Evolutionary conservation across 2,888 invertebrate genomes (phyloP).

Genomic region (Rotaria sp.): DNA sequence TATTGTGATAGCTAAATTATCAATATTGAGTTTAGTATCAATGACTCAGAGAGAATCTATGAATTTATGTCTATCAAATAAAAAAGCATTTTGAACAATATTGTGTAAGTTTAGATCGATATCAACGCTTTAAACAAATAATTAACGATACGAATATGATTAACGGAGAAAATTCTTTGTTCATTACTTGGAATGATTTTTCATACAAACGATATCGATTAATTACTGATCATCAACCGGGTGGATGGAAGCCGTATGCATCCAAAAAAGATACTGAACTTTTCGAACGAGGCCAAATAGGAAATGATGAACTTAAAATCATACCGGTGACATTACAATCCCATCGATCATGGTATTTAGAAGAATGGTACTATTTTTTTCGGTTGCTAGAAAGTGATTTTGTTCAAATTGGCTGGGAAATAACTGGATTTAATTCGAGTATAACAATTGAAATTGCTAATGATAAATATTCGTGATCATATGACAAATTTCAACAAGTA

Average conservation of each 20-base stretch:
- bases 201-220: too few relatives aligned
- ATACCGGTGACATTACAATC: neutral
- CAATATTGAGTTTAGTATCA: neutral
- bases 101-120: slow-evolving; percentile 3
- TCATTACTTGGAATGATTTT: neutral
- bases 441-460: neutral
- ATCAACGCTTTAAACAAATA: neutral
- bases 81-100: slow-evolving; percentile 13
- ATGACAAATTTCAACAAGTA: neutral
- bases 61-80: neutral
- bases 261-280: neutral
- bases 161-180: neutral
- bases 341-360: neutral
- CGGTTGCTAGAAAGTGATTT: neutral
- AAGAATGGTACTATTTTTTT: slow-evolving; percentile 13
- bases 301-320: neutral
- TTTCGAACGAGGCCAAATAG: neutral
- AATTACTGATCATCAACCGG: too few relatives aligned
- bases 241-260: neutral
- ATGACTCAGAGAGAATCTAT: neutral
- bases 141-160: neutral
- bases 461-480: neutral
- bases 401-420: neutral
- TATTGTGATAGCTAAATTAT: neutral
- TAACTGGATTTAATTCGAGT: neutral